Evolutionary conservation across 1,140 invertebrate species (phyloP).

Genomic region (Diprion similis): DNA sequence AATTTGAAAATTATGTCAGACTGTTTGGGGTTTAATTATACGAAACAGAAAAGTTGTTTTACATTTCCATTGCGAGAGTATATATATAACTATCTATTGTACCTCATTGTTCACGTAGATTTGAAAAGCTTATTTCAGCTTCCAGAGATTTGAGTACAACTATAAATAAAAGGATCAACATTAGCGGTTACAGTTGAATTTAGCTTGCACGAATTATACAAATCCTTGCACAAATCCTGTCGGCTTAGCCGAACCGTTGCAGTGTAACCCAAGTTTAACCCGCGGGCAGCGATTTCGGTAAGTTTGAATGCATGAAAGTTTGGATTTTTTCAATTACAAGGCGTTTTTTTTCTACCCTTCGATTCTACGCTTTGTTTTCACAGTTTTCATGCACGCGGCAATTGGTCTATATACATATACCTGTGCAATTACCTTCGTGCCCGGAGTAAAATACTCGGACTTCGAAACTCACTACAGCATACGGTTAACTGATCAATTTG

Average conservation of each 20-base stretch:
- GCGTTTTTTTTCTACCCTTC: background rate
- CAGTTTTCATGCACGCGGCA: background rate
- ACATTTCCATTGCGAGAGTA: background rate
- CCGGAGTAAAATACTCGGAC: background rate
- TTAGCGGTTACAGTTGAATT: constrained; percentile 16
- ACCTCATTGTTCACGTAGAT: constrained; percentile 20
- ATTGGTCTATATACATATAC: background rate
- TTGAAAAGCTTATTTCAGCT: constrained; percentile 11
- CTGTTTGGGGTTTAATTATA: background rate
- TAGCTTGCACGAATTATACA: constrained; percentile 21
- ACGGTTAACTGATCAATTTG: constrained; percentile 38
- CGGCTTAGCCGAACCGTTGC: background rate
- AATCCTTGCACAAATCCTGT: constrained; percentile 18
- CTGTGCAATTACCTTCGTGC: too few relatives aligned
- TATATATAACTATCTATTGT: constrained; percentile 7
- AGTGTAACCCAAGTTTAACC: background rate
- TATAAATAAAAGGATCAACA: constrained; percentile 26
- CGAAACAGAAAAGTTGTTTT: constrained; percentile 11
- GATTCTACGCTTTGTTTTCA: too few relatives aligned
- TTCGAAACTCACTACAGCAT: constrained; percentile 32
- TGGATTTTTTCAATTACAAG: background rate
- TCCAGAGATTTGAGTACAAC: background rate
- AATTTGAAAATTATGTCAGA: background rate
- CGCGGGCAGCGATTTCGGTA: background rate
- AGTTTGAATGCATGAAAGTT: background rate